These are phyloP conservation scores for Chaetorhynchus papuensis DNA, from an alignment of 2,113 vertebrate species.

Conservation along the genomic window DNA sequence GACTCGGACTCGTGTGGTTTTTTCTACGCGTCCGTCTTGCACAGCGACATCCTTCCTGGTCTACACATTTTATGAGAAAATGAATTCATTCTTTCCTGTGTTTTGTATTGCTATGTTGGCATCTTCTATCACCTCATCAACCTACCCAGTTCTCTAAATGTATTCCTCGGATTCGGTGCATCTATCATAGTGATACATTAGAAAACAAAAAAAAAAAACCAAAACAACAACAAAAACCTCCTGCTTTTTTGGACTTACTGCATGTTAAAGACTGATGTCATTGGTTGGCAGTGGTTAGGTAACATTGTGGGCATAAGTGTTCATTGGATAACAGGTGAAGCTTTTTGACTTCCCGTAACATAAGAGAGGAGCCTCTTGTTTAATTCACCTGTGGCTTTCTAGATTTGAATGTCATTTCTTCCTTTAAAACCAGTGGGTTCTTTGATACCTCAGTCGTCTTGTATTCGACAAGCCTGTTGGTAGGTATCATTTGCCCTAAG, in stretches of 20 bases:
- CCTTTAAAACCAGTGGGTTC: background rate
- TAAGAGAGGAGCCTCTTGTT: background rate
- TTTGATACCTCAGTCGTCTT: background rate
- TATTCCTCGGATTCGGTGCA: background rate
- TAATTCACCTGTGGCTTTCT: background rate
- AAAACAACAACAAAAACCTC: too few species aligned
- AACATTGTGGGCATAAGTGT: background rate
- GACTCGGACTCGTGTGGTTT: too few species aligned
- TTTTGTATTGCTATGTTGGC: background rate
- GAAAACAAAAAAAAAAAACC: background rate
- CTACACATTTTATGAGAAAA: background rate
- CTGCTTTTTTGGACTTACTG: background rate
- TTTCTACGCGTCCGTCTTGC: too few species aligned
- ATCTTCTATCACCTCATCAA: background rate
- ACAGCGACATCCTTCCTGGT: too few species aligned
- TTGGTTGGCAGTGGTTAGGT: background rate
- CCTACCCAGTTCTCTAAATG: background rate
- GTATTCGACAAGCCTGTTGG: background rate
- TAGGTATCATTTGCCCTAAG: background rate
- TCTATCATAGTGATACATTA: background rate
- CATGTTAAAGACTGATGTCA: background rate
- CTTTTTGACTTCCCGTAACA: background rate
- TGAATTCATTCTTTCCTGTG: background rate
- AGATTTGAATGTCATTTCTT: background rate
- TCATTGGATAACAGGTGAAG: background rate